phyloP scores from a whole-genome alignment of 1,140 invertebrate genomes.

The Bathynomus jamesi region DNA sequence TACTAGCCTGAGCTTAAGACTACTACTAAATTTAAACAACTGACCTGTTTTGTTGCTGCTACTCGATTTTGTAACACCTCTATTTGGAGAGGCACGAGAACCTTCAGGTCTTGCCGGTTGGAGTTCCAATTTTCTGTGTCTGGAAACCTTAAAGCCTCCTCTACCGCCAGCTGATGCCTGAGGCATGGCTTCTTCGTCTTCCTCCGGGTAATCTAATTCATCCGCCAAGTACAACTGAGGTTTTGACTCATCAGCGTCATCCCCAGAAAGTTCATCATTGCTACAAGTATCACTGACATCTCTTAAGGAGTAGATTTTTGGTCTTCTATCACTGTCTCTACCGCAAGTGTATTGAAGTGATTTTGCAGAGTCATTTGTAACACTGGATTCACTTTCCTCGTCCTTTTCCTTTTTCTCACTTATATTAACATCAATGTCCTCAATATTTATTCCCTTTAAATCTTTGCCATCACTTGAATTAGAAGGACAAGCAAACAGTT shows the following conservation, averaged over 20 bases:
- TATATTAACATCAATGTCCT: too few relatives aligned
- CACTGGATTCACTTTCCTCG: neutral
- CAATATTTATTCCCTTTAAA: too few relatives aligned
- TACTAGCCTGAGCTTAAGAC: too few relatives aligned
- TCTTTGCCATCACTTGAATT: neutral
- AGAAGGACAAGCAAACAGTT: neutral
- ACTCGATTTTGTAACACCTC: too few relatives aligned
- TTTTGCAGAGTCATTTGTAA: neutral
- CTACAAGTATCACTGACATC: too few relatives aligned
- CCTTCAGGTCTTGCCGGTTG: constrained; percentile 40
- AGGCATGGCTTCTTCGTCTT: constrained; percentile 9
- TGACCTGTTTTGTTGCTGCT: too few relatives aligned
- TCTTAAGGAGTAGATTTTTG: neutral
- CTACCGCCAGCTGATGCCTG: constrained; percentile 10
- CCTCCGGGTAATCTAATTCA: too few relatives aligned
- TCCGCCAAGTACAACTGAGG: too few relatives aligned
- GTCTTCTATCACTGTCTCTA: neutral
- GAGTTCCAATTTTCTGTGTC: constrained; percentile 40
- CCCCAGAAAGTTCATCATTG: too few relatives aligned
- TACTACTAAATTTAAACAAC: too few relatives aligned
- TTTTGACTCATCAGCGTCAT: too few relatives aligned
- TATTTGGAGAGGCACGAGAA: neutral
- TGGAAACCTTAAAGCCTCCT: constrained; percentile 4
- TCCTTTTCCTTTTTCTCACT: neutral
- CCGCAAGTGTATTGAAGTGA: neutral